A percentile compares a stretch with the other conserved stretches of the same genome.
Evolutionary conservation across 2,113 vertebrate genomes (phyloP).

Genomic region (Perca flavescens): DNA sequence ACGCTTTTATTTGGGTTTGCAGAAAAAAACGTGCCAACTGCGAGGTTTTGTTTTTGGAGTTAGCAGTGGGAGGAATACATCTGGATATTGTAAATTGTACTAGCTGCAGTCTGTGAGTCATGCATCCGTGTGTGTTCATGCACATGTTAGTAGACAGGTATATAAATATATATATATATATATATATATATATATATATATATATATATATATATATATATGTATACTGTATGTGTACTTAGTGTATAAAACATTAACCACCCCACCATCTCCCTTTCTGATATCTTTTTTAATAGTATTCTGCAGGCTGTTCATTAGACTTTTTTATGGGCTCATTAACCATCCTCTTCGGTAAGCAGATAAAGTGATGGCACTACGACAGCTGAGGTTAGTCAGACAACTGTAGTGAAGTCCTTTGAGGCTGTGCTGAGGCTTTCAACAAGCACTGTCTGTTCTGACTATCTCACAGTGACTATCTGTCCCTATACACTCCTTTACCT

Average conservation of each 20-base stretch:
- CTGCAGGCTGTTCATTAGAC: slow-evolving; percentile 50
- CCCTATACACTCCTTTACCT: not conserved
- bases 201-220: too few species aligned
- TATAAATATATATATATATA: too few species aligned
- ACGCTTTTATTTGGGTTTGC: too few species aligned
- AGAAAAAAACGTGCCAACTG: too few species aligned
- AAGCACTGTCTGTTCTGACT: slow-evolving; percentile 29
- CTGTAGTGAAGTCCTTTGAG: slow-evolving; percentile 33
- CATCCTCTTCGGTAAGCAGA: slow-evolving; percentile 40
- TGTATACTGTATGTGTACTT: too few species aligned
- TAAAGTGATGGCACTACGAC: slow-evolving; percentile 46
- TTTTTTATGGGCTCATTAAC: slow-evolving; percentile 66
- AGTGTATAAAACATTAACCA: not conserved
- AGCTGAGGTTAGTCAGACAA: slow-evolving; percentile 68
- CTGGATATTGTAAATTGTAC: too few species aligned
- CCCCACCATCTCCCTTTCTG: not conserved
- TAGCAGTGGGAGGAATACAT: too few species aligned
- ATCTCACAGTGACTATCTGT: slow-evolving; percentile 19
- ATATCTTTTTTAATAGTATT: slow-evolving; percentile 36
- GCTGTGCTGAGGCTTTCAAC: slow-evolving; percentile 39
- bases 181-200: too few species aligned
- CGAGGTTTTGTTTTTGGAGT: too few species aligned
- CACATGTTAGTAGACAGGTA: too few species aligned
- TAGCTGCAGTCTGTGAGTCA: too few species aligned
- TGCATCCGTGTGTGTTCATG: too few species aligned